Percentiles rank a stretch among this genome's conserved stretches.
Evolutionary conservation across 2,113 vertebrate genomes (phyloP).

Genomic region (Brienomyrus brachyistius): DNA sequence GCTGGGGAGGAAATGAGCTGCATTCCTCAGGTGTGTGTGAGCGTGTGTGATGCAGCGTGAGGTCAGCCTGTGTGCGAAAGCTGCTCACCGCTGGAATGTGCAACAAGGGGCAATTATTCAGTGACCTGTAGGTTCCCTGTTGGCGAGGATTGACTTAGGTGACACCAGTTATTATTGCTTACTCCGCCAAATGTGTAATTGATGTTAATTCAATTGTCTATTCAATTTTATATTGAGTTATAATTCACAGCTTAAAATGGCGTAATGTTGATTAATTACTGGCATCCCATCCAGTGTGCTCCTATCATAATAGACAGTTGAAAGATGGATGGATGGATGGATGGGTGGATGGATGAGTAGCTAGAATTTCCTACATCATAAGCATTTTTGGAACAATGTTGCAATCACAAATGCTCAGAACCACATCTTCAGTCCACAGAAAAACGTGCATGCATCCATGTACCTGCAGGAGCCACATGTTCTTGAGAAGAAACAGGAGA

Average conservation of each 20-base stretch:
- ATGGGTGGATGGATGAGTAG: neutral
- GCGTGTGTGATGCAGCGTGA: neutral
- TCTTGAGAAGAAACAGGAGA: neutral
- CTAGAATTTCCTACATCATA: neutral
- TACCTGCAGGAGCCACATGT: too few relatives aligned
- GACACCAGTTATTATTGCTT: neutral
- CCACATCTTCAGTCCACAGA: neutral
- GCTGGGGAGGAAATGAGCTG: neutral
- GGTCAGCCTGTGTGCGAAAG: neutral
- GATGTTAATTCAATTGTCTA: neutral
- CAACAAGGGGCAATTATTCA: neutral
- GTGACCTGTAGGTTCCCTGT: neutral
- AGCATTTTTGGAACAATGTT: neutral
- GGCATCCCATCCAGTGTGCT: neutral
- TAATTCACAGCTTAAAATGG: neutral
- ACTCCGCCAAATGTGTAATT: neutral
- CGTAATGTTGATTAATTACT: neutral
- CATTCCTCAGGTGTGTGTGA: conserved; percentile 4
- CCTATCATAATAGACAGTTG: neutral
- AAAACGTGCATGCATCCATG: neutral
- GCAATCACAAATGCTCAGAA: neutral
- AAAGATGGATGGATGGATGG: neutral
- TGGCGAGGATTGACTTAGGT: neutral
- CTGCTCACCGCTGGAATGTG: neutral
- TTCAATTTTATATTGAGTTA: neutral